phyloP scores from a whole-genome alignment of 2,113 vertebrate genomes.

The Engraulis encrasicolus region DNA sequence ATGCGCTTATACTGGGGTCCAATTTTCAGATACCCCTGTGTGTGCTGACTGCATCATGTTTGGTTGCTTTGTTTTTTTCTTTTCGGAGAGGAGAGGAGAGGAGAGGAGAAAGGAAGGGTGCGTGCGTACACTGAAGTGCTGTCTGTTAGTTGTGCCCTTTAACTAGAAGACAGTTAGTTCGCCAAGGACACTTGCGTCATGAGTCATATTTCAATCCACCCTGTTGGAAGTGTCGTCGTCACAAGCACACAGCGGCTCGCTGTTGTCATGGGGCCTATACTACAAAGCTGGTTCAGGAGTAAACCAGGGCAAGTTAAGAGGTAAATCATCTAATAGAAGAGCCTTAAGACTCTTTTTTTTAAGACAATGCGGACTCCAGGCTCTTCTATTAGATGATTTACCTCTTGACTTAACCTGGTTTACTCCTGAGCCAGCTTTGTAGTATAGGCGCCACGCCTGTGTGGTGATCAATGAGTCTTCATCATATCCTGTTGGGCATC shows the following conservation, averaged over 20 bases:
- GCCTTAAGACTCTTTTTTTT: too few species aligned
- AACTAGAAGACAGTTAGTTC: too few species aligned
- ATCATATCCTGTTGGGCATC: neutral
- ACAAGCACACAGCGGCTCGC: neutral
- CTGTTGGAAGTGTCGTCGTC: neutral
- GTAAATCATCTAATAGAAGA: too few species aligned
- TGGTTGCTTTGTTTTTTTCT: conserved; percentile 32
- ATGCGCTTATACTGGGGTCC: conserved; percentile 69
- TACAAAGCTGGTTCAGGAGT: too few species aligned
- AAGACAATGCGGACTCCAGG: too few species aligned
- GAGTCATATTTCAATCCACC: neutral
- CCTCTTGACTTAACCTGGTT: too few species aligned
- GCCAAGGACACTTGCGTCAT: neutral
- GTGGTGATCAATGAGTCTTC: neutral
- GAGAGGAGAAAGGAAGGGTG: neutral
- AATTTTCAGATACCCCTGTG: conserved; percentile 53
- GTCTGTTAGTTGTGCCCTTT: neutral
- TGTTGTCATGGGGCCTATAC: too few species aligned
- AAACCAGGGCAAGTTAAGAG: too few species aligned
- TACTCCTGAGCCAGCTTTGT: too few species aligned
- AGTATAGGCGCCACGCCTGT: neutral
- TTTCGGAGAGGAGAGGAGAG: neutral
- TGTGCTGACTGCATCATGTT: conserved; percentile 46
- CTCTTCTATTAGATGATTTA: too few species aligned
- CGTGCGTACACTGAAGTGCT: neutral